Conservation (phyloP, 2,797 vertebrate genomes). For the Anguilla marmorata region DNA sequence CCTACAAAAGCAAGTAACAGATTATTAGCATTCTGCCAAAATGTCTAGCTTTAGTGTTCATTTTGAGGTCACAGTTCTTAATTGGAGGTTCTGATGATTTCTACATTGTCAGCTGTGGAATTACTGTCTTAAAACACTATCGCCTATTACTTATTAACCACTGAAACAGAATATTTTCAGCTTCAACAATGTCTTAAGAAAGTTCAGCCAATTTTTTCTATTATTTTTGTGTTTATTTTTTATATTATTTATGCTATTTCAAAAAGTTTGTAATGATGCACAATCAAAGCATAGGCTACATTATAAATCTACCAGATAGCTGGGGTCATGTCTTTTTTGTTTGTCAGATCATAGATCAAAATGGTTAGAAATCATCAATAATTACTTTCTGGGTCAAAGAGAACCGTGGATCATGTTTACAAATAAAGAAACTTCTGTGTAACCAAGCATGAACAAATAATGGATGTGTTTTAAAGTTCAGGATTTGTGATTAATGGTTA, state of each 20-base stretch:
- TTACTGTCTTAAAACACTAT: background rate
- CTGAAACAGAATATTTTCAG: background rate
- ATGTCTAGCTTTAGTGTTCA: background rate
- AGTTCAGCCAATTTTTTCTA: background rate
- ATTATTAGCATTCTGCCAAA: background rate
- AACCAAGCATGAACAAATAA: background rate
- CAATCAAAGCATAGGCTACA: background rate
- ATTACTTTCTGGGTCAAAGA: background rate
- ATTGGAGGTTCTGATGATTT: background rate
- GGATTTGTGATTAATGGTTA: background rate
- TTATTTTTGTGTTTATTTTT: too few relatives aligned
- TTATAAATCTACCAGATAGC: background rate
- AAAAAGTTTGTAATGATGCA: background rate
- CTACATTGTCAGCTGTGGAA: background rate
- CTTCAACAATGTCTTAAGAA: background rate
- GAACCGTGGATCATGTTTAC: background rate
- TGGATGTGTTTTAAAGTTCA: background rate
- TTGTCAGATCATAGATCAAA: constrained; percentile 4
- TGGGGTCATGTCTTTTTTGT: background rate
- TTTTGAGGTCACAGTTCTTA: background rate
- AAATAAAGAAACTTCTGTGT: background rate
- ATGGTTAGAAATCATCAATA: background rate
- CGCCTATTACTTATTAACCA: background rate
- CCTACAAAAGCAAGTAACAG: background rate
- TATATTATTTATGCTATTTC: background rate